Base-by-base conservation (phyloP, 1,140 invertebrate species). In the Bicyclus anynana region DNA sequence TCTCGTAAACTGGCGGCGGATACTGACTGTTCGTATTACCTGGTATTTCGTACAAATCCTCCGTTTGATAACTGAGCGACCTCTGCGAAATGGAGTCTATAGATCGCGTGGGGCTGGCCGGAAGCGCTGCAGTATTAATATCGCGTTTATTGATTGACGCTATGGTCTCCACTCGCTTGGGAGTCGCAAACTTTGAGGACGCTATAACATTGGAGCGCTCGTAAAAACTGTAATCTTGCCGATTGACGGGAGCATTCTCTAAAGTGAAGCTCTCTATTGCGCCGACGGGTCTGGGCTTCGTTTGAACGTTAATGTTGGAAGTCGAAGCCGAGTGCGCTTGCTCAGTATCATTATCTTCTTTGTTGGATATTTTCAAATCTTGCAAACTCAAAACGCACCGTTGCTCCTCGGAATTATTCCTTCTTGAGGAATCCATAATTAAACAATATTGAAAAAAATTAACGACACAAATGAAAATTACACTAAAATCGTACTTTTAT, bases 151-250 rank as follows among this genome's bases (percentile, higher is more conserved):
- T 91, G 44, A 90, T 84, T 38, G 90, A 90, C 54, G 91, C 90
- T 67, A 91, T 87, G 14, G 81, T 80, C 66, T 95, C 93, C 7
- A 94, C 90, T 53, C 92, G 90, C 70, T 94, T 95, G 10, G 94
- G 93, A 9, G 93, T 94, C 3, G 93, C 92, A 79, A 93, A 95
- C 69, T 94, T 94, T 0, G 94, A 94, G 16, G 93, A 92, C 21
- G 93, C 92, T 68, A 95, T 89, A 16, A 89, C 85, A 59, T 89
- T 89, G 23, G 87, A 84, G 55, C 87, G 72, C 64, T 89, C 87
- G 44, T 89, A 89, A 72, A 88, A 86, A 62, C 84, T 87, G 48
- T 89, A 89, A 72, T 89, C 86, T 57, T 83, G 84, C 20, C 81
- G 77, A 72, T 77, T 82, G 50, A 65, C 75, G 46, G 75, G 69